Evolutionary conservation across 1,140 invertebrate species (phyloP).

Genomic region (Trachymyrmex cornetzi): DNA sequence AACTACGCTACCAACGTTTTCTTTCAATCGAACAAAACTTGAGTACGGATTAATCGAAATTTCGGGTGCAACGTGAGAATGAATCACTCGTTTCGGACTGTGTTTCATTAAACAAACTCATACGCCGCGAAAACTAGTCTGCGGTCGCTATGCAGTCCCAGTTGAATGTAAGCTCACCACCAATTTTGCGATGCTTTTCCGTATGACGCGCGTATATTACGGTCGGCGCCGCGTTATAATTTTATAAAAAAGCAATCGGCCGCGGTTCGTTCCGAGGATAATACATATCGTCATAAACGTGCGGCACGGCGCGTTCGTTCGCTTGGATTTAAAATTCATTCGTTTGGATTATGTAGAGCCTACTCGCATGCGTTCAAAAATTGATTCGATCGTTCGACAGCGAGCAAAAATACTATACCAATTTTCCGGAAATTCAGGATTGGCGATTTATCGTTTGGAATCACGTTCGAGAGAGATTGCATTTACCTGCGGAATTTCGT

Average conservation of each 20-base stretch:
- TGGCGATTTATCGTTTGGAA: background rate
- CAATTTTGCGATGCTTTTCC: constrained; percentile 21
- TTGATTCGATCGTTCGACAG: constrained; percentile 66
- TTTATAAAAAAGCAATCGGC: constrained; percentile 55
- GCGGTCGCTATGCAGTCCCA: background rate
- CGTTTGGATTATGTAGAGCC: constrained; percentile 69
- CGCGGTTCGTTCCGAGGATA: constrained; percentile 21
- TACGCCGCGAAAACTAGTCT: constrained; percentile 6
- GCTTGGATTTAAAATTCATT: constrained; percentile 62
- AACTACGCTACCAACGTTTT: background rate
- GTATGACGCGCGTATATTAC: background rate
- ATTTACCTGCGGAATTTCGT: background rate
- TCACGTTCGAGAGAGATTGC: background rate
- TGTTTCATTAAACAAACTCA: constrained; percentile 33
- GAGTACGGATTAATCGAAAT: constrained; percentile 34
- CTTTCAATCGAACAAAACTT: background rate
- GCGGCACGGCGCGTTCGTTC: background rate
- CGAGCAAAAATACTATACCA: constrained; percentile 46
- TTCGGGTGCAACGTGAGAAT: background rate
- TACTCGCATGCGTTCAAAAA: constrained; percentile 59
- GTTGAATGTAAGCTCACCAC: constrained; percentile 16
- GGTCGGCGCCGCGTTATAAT: constrained; percentile 50
- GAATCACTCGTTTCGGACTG: constrained; percentile 17
- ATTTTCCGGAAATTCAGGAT: constrained; percentile 14
- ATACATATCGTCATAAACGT: constrained; percentile 31